phyloP scores from a whole-genome alignment of 2,113 vertebrate species.

The Poeciliopsis occidentalis region DNA sequence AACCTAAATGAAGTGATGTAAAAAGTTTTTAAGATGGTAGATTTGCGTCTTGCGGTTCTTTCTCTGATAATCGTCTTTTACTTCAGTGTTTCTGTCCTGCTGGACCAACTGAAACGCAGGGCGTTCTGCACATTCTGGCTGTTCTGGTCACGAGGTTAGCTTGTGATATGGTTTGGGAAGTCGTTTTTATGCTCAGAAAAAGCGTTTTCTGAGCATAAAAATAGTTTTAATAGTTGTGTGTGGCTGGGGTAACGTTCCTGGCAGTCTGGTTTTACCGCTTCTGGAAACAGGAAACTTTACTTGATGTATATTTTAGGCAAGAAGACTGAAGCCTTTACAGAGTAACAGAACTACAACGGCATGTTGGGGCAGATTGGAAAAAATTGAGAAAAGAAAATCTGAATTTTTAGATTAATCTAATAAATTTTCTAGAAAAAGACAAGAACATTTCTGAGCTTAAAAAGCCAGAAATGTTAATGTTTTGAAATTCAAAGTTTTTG shows the following conservation, averaged over 20 bases:
- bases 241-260: slow-evolving; percentile 13
- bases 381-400: no score
- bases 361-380: no score
- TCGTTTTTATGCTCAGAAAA: fast-evolving
- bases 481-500: no score
- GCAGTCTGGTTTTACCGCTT: slow-evolving; percentile 32
- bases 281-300: not conserved
- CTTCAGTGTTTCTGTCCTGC: slow-evolving; percentile 5
- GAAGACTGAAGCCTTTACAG: not conserved
- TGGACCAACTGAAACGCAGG: not conserved
- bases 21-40: no score
- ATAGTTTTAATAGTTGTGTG: not conserved
- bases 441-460: no score
- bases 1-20: no score
- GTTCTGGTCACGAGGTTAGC: slow-evolving; percentile 1
- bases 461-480: no score
- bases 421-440: no score
- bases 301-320: not conserved
- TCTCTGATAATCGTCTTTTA: not conserved
- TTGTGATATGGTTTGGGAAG: not conserved
- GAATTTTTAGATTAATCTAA: no score
- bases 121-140: slow-evolving; percentile 24
- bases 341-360: not conserved
- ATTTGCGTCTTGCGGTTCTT: not conserved
- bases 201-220: no score